Evolutionary conservation across 2,888 invertebrate species (phyloP), one percentile per base, ranked within the genome.

Genomic region (Apotomis capreana): DNA sequence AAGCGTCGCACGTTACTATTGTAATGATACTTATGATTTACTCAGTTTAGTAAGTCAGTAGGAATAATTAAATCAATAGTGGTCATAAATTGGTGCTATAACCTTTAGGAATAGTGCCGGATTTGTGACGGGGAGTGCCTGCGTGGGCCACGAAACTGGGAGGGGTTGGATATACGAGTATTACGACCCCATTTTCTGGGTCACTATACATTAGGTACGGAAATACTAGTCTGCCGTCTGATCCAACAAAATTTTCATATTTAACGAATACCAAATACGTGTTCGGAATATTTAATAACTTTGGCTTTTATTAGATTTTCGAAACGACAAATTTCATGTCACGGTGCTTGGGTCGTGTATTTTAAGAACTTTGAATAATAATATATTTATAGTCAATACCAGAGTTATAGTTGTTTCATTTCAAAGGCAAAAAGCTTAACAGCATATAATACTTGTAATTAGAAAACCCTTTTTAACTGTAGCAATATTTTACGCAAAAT

Each of bases 111-210:
- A 67, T 55, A 54, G 75, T 69, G 64, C 65, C 65, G 76, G 15
- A 12, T 49, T 62, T 49, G 55, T 61, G 61, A 55, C 51, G 76
- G 83, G 84, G 86, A 80, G 84, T 79, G 84, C 81, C 82, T 70
- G 78, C 81, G 81, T 80, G 80, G 79, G 79, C 80, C 77, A 77
- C 74, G 71, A 75, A 80, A 76, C 79, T 80, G 80, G 77, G 80
- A 78, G 79, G 78, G 81, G 79, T 82, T 81, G 79, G 71, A 76
- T 77, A 82, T 80, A 83, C 84, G 26, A 83, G 80, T 84, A 77
- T 84, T 80, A 79, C 84, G 83, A 78, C 83, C 84, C 73, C 81
- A 78, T 81, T 86, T 74, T 69, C 57, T 77, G 78, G 85, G 83
- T 83, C 84, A 83, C 77, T 74, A 80, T 78, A 81, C 81, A 79